phyloP scores from a whole-genome alignment of 2,113 vertebrate genomes.

The Callopanchax toddi region DNA sequence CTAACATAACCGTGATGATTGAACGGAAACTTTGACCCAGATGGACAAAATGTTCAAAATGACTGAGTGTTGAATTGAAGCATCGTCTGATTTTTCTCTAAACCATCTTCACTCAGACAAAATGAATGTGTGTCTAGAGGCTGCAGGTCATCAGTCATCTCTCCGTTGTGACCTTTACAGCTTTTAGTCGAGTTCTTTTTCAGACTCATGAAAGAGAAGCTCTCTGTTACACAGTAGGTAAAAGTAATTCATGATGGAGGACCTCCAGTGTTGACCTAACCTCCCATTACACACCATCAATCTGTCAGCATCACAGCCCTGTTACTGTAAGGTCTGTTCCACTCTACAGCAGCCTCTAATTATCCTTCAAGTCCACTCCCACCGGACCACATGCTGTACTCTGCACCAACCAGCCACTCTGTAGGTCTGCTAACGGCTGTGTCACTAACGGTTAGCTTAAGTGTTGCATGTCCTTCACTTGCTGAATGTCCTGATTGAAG shows the following conservation, averaged over 20 bases:
- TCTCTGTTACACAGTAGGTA: slow-evolving; percentile 29
- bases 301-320: slow-evolving; percentile 68
- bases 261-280: slow-evolving; percentile 72
- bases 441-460: slow-evolving; percentile 19
- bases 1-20: too few relatives aligned
- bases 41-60: too few relatives aligned
- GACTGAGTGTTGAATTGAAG: too few relatives aligned
- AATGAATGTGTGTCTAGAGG: too few relatives aligned
- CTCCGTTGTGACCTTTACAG: too few relatives aligned
- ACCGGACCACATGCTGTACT: slow-evolving; percentile 71
- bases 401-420: slow-evolving; percentile 46
- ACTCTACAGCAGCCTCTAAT: slow-evolving; percentile 75
- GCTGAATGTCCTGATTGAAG: slow-evolving; percentile 28
- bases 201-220: too few relatives aligned
- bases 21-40: too few relatives aligned
- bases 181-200: too few relatives aligned
- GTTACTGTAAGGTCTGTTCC: slow-evolving; percentile 72
- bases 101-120: too few relatives aligned
- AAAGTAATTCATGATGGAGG: slow-evolving; percentile 57
- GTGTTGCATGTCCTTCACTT: slow-evolving; percentile 2
- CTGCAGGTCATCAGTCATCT: too few relatives aligned
- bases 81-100: too few relatives aligned
- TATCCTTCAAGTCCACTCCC: slow-evolving; percentile 70
- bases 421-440: slow-evolving; percentile 49
- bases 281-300: slow-evolving; percentile 70